A percentile compares a stretch with the other conserved stretches of the same genome.
Evolutionary conservation across 2,113 vertebrate species (phyloP).

Genomic region (Tupaia chinensis): DNA sequence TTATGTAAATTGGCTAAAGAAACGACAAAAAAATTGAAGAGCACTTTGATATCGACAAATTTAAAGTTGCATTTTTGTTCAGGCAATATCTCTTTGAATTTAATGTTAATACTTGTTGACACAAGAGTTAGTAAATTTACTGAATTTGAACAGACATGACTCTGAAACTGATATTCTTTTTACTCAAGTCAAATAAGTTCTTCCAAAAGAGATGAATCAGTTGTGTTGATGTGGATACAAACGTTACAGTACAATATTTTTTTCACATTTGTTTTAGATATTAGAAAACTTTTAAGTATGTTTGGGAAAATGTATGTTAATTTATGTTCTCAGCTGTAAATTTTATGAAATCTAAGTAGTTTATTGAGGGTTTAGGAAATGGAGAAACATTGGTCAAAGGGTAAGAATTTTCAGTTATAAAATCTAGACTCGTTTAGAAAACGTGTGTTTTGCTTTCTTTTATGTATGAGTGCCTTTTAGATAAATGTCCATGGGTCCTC

Average conservation of each 20-base stretch:
- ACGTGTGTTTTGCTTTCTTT: no score
- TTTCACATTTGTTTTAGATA: background rate
- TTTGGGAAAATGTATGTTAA: background rate
- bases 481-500: no score
- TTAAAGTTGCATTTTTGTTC: slow-evolving; percentile 26
- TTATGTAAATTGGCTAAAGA: background rate
- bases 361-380: background rate
- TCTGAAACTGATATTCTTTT: slow-evolving; percentile 36
- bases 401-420: background rate
- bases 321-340: slow-evolving; percentile 12
- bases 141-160: background rate
- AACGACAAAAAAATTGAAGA: background rate
- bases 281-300: background rate
- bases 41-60: slow-evolving; percentile 6
- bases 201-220: slow-evolving; percentile 11
- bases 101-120: background rate
- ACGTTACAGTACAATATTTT: background rate
- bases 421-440: background rate
- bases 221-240: slow-evolving; percentile 19
- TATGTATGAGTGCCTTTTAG: no score
- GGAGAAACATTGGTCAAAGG: background rate
- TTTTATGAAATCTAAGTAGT: slow-evolving; percentile 39
- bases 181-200: background rate
- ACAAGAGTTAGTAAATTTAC: background rate
- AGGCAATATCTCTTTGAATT: background rate